A percentile compares a stretch with the other conserved stretches of the same genome.
These are phyloP conservation scores for Lepidocyrtoides sp. DNA, from an alignment of 2,888 invertebrate genomes.

Conservation along the genomic window DNA sequence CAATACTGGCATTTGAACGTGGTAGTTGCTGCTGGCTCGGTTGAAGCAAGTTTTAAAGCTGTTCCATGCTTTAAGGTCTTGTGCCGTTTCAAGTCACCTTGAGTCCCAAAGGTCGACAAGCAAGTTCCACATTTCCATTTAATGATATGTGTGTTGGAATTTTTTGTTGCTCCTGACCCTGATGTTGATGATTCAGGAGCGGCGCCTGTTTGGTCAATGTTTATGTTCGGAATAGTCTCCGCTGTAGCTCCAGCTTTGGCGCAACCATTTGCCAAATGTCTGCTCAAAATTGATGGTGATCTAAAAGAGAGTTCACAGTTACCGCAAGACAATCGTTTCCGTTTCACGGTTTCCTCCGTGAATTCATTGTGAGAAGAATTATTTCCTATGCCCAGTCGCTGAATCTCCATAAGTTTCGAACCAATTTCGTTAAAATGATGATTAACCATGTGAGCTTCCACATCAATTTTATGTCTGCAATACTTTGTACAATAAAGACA, in stretches of 20 bases:
- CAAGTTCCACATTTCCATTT: conserved; percentile 26
- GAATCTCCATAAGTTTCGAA: background rate
- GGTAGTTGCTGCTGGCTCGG: background rate
- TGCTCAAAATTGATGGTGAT: no score
- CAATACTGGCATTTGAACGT: conserved; percentile 10
- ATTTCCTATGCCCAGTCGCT: background rate
- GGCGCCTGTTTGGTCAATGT: no score
- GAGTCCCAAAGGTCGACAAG: background rate
- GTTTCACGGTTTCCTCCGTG: background rate
- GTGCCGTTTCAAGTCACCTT: background rate
- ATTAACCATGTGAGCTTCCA: conserved; percentile 21
- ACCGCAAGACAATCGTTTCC: no score
- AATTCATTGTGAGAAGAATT: no score
- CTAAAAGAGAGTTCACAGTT: no score
- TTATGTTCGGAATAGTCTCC: no score
- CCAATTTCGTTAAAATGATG: conserved; percentile 25
- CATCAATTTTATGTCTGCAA: background rate
- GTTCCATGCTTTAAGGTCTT: background rate
- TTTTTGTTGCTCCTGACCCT: background rate
- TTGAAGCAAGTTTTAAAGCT: background rate
- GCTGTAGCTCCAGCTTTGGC: no score
- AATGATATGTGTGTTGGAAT: background rate
- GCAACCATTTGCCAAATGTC: no score
- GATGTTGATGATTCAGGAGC: background rate
- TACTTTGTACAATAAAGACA: background rate